These are phyloP conservation scores for Adrianichthys oophorus DNA, from an alignment of 2,797 vertebrate genomes.

Conservation along the genomic window DNA sequence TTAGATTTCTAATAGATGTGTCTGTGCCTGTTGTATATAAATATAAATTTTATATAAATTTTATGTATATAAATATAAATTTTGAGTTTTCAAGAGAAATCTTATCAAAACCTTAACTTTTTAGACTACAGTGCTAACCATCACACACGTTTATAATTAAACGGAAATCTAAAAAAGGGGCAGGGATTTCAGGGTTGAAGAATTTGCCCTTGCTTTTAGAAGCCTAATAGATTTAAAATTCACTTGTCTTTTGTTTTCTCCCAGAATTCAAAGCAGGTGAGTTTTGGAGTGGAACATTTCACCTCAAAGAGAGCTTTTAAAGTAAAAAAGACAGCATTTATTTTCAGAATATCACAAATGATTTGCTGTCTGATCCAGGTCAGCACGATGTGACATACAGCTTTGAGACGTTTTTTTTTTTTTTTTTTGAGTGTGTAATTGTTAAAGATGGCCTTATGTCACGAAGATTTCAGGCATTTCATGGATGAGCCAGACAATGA, in stretches of 20 bases:
- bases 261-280: constrained; percentile 69
- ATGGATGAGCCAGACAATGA: constrained; percentile 30
- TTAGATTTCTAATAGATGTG: too few relatives aligned
- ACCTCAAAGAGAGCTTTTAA: constrained; percentile 33
- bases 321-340: constrained; percentile 49
- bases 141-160: not conserved
- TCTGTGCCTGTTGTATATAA: too few relatives aligned
- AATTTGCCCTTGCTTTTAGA: constrained; percentile 5
- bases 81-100: too few relatives aligned
- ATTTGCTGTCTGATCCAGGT: constrained; percentile 36
- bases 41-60: too few relatives aligned
- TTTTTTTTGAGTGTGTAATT: constrained; percentile 22
- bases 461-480: constrained; percentile 35
- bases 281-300: constrained; percentile 43
- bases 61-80: too few relatives aligned
- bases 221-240: constrained; percentile 15
- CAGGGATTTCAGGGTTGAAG: not conserved
- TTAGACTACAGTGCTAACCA: too few relatives aligned
- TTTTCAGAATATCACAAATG: constrained; percentile 40
- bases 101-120: too few relatives aligned
- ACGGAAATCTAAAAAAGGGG: too few relatives aligned
- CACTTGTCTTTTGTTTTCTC: constrained; percentile 33
- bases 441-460: constrained; percentile 32
- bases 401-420: constrained; percentile 39
- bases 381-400: constrained; percentile 41